phyloP scores from a whole-genome alignment of 2,113 vertebrate species.

The Saguinus midas region DNA sequence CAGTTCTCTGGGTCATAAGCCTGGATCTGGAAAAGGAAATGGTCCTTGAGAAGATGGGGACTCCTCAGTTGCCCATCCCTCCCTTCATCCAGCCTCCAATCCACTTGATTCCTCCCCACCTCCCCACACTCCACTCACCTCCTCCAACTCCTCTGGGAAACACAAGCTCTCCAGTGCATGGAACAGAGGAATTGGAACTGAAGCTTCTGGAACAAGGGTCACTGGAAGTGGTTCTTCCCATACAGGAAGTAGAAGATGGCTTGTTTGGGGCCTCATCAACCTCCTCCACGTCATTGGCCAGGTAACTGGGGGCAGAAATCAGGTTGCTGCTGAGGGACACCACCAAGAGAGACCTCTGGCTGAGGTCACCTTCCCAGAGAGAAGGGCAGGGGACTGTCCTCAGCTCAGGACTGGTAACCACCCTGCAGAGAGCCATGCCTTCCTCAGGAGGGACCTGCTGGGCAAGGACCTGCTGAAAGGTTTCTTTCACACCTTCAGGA shows the following conservation, averaged over 20 bases:
- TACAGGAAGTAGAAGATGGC: constrained; percentile 32
- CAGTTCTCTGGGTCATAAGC: constrained; percentile 31
- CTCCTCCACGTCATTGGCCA: constrained; percentile 62
- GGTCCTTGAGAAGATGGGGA: background rate
- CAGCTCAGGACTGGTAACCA: background rate
- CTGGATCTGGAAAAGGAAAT: constrained; percentile 40
- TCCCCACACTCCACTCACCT: background rate
- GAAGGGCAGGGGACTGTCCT: no score
- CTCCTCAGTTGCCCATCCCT: fast-evolving
- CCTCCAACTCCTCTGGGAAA: constrained; percentile 54
- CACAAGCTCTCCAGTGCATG: background rate
- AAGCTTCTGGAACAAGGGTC: background rate
- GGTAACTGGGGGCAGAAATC: background rate
- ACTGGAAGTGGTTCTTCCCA: background rate
- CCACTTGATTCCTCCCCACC: background rate
- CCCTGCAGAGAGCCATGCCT: fast-evolving
- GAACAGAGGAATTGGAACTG: background rate
- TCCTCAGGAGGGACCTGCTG: background rate
- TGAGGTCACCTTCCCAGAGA: background rate
- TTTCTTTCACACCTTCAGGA: background rate
- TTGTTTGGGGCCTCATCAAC: background rate
- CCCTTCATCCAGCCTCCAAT: background rate
- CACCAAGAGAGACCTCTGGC: fast-evolving
- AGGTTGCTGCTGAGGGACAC: background rate
- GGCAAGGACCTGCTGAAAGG: background rate